Percentiles rank a stretch among this genome's conserved stretches.
phyloP scores from a whole-genome alignment of 1,140 invertebrate genomes.

The Wiebesia pumilae region DNA sequence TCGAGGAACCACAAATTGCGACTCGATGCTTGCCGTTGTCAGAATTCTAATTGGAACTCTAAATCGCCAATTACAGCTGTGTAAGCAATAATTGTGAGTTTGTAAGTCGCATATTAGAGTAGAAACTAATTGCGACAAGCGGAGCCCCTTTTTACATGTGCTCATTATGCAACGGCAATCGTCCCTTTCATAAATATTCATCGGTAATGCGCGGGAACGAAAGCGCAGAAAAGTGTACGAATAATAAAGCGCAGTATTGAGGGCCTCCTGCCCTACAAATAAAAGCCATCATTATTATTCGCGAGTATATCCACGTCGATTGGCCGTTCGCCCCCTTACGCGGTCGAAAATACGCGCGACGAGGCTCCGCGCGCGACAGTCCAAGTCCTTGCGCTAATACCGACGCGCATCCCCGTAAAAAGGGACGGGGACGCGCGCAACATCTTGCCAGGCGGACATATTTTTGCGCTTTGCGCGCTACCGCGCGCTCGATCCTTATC shows the following conservation, averaged over 20 bases:
- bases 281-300: no score
- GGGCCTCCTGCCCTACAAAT: no score
- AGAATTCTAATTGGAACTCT: not conserved
- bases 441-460: not conserved
- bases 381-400: no score
- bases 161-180: conserved; percentile 9
- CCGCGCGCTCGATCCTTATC: conserved; percentile 39
- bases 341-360: no score
- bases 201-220: not conserved
- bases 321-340: no score
- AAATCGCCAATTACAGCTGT: not conserved
- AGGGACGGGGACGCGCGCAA: not conserved
- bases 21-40: not conserved
- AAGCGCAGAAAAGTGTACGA: not conserved
- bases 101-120: not conserved
- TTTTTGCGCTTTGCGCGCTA: conserved; percentile 21
- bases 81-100: not conserved
- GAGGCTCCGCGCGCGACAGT: no score
- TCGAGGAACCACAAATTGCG: not conserved
- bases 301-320: no score
- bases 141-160: not conserved
- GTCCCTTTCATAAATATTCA: not conserved
- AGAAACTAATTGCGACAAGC: not conserved
- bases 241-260: not conserved
- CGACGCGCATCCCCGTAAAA: not conserved